phyloP scores from a whole-genome alignment of 2,797 vertebrate species.

The Arctocebus calabarensis region DNA sequence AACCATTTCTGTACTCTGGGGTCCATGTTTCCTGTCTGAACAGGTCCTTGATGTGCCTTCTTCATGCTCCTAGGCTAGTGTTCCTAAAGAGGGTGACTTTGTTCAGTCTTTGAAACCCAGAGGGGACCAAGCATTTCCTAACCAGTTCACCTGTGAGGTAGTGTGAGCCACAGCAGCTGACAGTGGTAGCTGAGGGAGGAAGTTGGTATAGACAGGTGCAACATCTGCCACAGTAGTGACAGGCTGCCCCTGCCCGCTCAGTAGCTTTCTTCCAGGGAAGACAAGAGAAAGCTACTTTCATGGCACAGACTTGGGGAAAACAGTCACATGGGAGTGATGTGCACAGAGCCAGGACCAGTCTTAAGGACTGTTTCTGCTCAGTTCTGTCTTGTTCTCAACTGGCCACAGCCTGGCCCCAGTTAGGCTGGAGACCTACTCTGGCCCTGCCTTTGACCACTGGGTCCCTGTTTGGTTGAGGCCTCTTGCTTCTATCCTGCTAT shows the following conservation, averaged over 20 bases:
- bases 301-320: not conserved
- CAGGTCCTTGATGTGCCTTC: not conserved
- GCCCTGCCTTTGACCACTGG: not conserved
- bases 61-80: not conserved
- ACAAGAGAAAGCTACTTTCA: conserved; percentile 5
- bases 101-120: not conserved
- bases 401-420: not conserved
- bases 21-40: not conserved
- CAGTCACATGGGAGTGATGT: not conserved
- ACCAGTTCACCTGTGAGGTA: not conserved
- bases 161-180: not conserved
- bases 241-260: not conserved
- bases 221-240: not conserved
- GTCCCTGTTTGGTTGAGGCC: conserved; percentile 8
- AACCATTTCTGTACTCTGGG: not conserved
- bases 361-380: not conserved
- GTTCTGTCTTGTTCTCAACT: not conserved
- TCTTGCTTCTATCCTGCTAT: not conserved
- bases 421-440: not conserved
- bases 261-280: not conserved
- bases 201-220: conserved; percentile 30
- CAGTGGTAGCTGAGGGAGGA: conserved; percentile 38
- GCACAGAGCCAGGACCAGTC: not conserved
- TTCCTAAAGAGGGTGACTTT: not conserved
- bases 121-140: not conserved